Evolutionary conservation across 1,140 invertebrate species (phyloP).

Genomic region (Oppia nitens): DNA sequence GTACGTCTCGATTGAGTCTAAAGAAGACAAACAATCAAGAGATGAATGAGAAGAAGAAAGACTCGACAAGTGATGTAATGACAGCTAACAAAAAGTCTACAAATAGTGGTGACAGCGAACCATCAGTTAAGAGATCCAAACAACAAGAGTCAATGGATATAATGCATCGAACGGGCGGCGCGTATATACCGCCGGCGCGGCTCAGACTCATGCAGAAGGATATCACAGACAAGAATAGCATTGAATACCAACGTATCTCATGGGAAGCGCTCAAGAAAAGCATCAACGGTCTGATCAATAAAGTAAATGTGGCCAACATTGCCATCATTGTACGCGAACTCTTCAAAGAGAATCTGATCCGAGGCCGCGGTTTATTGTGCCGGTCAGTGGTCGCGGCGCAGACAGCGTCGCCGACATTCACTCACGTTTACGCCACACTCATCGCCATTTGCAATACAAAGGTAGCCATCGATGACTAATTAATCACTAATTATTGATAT

Average conservation of each 20-base stretch:
- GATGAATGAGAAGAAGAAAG: too few species aligned
- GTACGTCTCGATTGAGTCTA: background rate
- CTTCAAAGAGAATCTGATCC: conserved; percentile 83
- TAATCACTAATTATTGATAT: too few species aligned
- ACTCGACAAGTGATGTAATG: background rate
- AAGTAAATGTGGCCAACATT: conserved; percentile 92
- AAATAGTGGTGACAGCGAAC: background rate
- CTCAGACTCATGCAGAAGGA: conserved; percentile 80
- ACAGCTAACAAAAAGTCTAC: background rate
- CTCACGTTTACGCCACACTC: conserved; percentile 87
- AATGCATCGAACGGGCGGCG: conserved; percentile 75
- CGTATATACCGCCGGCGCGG: conserved; percentile 95
- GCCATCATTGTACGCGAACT: conserved; percentile 77
- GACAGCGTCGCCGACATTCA: conserved; percentile 88
- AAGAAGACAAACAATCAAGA: background rate
- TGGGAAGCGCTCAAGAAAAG: conserved; percentile 99
- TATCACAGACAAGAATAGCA: conserved; percentile 76
- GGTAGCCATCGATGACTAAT: conserved; percentile 28
- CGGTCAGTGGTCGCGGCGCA: conserved; percentile 92
- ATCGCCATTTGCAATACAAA: conserved; percentile 90
- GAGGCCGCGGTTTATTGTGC: conserved; percentile 70
- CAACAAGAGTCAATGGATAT: conserved; percentile 29
- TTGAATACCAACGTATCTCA: conserved; percentile 82
- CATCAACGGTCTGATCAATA: conserved; percentile 96
- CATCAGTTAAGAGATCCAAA: background rate